A percentile compares a stretch with the other conserved stretches of the same genome.
Evolutionary conservation across 1,140 invertebrate genomes (phyloP).

Genomic region (Orussus abietinus): DNA sequence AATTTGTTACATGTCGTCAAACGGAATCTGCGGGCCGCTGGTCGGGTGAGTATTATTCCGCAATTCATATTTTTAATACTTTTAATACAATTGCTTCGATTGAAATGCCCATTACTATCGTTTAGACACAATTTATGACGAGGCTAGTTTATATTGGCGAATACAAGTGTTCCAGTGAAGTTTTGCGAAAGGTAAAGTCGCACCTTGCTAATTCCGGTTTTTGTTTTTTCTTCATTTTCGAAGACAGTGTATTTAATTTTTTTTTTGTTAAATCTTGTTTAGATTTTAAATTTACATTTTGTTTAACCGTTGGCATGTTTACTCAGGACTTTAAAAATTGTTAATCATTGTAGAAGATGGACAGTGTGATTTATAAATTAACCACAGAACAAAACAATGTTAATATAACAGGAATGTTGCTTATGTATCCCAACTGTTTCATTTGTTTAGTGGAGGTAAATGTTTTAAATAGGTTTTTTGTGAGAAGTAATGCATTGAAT

Average conservation of each 20-base stretch:
- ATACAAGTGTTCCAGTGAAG: constrained; percentile 15
- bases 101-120: constrained; percentile 1
- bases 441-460: constrained; percentile 32
- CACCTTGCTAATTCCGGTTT: neutral
- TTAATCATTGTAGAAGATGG: constrained; percentile 19
- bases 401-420: constrained; percentile 23
- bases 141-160: constrained; percentile 29
- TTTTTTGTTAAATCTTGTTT: neutral
- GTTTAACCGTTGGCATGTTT: no score
- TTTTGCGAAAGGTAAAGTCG: constrained; percentile 22
- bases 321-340: no score
- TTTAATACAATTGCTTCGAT: constrained; percentile 2
- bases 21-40: constrained; percentile 18
- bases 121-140: constrained; percentile 25
- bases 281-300: neutral
- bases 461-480: neutral
- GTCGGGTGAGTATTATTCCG: constrained; percentile 17
- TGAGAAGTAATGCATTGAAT: neutral
- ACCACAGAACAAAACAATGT: constrained; percentile 17
- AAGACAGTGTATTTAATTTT: no score
- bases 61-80: constrained; percentile 5
- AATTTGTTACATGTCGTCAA: constrained; percentile 25
- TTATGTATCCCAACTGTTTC: constrained; percentile 29
- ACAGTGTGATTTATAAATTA: constrained; percentile 18
- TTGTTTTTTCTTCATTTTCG: no score